Conservation (phyloP, 2,113 vertebrate genomes). For the Dipodomys spectabilis region DNA sequence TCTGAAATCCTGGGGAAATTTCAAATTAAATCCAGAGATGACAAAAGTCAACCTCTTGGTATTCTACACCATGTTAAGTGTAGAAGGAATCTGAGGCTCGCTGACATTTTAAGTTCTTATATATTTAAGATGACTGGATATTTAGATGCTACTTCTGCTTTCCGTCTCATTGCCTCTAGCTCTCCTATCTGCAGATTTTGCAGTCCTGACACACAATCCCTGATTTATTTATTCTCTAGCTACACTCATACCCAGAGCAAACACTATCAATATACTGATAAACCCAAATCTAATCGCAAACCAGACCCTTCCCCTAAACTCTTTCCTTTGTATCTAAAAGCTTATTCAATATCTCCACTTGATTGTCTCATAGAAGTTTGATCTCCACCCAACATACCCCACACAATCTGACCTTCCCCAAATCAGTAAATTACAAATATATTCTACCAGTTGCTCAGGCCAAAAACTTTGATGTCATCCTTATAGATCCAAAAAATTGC, state of each 20-base stretch:
- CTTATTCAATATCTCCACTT: neutral
- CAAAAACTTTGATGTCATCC: constrained; percentile 43
- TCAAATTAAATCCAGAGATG: neutral
- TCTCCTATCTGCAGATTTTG: neutral
- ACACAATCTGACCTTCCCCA: neutral
- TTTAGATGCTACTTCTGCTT: neutral
- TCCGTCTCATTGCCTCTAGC: neutral
- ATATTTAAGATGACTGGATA: neutral
- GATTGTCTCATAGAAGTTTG: constrained; percentile 41
- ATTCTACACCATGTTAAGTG: neutral
- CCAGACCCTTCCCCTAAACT: neutral
- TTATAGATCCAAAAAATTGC: constrained; percentile 22
- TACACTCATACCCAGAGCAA: neutral
- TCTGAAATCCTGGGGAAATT: neutral
- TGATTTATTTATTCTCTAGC: neutral
- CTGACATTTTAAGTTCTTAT: constrained; percentile 1
- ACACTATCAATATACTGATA: neutral
- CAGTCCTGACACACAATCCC: neutral
- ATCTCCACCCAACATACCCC: neutral
- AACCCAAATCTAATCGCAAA: constrained; percentile 44
- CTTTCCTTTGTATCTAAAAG: neutral
- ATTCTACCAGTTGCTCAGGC: neutral
- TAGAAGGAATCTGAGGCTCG: constrained; percentile 13
- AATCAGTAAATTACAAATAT: constrained; percentile 36
- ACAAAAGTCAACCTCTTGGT: neutral